Evolutionary conservation across 2,797 vertebrate species (phyloP).

Genomic region (Gymnothorax javanicus): DNA sequence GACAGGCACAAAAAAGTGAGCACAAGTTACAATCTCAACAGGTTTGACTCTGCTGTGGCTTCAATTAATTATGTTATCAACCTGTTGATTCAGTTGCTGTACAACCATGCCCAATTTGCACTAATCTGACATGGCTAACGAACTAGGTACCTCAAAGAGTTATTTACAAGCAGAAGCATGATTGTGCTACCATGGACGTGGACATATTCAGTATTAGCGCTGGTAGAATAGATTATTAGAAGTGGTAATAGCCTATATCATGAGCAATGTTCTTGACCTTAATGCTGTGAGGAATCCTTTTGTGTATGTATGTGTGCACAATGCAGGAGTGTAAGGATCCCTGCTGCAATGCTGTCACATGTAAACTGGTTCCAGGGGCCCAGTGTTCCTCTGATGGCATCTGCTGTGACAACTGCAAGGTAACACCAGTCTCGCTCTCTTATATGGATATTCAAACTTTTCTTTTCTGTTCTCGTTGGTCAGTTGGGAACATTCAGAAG

Average conservation of each 20-base stretch:
- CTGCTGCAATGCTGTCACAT: slow-evolving; percentile 87
- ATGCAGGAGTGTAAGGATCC: slow-evolving; percentile 89
- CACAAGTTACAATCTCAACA: neutral
- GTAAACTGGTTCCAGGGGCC: slow-evolving; percentile 80
- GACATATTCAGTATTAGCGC: neutral
- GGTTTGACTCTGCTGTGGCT: neutral
- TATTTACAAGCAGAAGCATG: neutral
- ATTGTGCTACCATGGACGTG: neutral
- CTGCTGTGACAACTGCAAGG: slow-evolving; percentile 88
- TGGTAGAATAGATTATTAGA: neutral
- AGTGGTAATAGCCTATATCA: neutral
- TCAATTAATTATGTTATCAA: neutral
- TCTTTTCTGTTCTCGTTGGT: neutral
- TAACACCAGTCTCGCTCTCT: slow-evolving; percentile 46
- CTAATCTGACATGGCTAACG: neutral
- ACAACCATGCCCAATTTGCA: neutral
- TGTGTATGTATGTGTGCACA: slow-evolving; percentile 21
- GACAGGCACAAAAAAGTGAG: neutral
- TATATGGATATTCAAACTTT: neutral
- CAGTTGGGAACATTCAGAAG: neutral
- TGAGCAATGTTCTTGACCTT: neutral
- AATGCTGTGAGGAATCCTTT: neutral
- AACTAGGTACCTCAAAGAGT: neutral
- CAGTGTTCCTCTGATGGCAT: slow-evolving; percentile 83
- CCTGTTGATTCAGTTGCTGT: neutral